A percentile compares a stretch with the other conserved stretches of the same genome.
These are phyloP conservation scores for Campylomormyrus tamandua DNA, from an alignment of 2,113 vertebrate species.

Conservation along the genomic window DNA sequence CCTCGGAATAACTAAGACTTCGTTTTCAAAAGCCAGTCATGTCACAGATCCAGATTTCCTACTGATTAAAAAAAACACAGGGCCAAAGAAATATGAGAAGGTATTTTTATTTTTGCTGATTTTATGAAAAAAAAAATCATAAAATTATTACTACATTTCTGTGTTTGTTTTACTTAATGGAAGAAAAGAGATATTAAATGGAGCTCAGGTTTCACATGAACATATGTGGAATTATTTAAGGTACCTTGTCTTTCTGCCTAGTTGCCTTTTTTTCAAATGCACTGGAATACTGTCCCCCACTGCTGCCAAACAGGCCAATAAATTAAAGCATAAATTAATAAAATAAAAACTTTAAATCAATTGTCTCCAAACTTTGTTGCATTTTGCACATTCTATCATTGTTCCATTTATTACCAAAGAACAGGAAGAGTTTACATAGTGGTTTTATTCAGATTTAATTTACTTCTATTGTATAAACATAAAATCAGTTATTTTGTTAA, in stretches of 20 bases:
- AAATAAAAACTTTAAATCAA: constrained; percentile 54
- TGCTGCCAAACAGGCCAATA: constrained; percentile 63
- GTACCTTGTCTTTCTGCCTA: constrained; percentile 33
- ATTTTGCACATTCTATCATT: constrained; percentile 47
- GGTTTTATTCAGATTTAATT: constrained; percentile 31
- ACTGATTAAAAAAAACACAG: not conserved
- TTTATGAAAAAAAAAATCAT: not conserved
- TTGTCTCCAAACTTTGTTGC: constrained; percentile 57
- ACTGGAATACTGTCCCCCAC: constrained; percentile 46
- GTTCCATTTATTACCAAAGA: constrained; percentile 41
- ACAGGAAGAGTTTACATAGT: constrained; percentile 4
- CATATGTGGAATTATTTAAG: constrained; percentile 1
- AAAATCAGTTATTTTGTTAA: constrained; percentile 30
- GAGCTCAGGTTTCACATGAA: not conserved
- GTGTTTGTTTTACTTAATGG: not conserved
- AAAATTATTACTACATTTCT: not conserved
- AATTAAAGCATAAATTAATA: constrained; percentile 32
- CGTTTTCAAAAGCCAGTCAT: not conserved
- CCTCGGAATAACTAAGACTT: not conserved
- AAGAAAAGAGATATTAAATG: not conserved
- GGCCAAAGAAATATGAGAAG: not conserved
- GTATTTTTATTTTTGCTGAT: not conserved
- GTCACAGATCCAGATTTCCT: not conserved
- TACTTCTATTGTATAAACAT: constrained; percentile 40
- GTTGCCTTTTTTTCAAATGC: constrained; percentile 64